These are phyloP conservation scores for Netelia inedita DNA, from an alignment of 2,888 invertebrate species.

Conservation along the genomic window DNA sequence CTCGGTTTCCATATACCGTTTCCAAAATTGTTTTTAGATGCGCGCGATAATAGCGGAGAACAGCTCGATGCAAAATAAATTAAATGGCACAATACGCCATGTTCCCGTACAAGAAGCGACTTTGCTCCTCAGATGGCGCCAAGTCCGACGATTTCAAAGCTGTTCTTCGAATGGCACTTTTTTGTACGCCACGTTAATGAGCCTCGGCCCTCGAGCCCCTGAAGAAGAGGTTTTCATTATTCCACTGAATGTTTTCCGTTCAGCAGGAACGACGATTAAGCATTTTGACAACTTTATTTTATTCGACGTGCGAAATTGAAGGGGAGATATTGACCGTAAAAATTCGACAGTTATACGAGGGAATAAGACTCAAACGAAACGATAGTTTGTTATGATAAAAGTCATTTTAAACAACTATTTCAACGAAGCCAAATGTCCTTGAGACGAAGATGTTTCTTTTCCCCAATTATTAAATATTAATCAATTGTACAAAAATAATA, in stretches of 20 bases:
- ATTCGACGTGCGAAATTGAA: background rate
- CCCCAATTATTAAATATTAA: too few relatives aligned
- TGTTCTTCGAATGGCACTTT: background rate
- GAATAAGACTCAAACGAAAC: too few relatives aligned
- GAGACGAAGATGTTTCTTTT: background rate
- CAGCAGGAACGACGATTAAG: background rate
- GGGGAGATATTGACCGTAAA: background rate
- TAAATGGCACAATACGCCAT: background rate
- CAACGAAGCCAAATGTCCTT: background rate
- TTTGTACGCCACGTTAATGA: background rate
- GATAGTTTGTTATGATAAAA: background rate
- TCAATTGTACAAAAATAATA: too few relatives aligned
- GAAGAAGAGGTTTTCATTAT: background rate
- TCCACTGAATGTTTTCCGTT: background rate
- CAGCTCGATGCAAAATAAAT: constrained; percentile 42
- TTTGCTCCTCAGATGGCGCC: background rate
- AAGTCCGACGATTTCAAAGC: background rate
- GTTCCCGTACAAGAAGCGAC: background rate
- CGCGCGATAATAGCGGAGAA: constrained; percentile 9
- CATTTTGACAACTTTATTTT: background rate
- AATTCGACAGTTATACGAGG: background rate
- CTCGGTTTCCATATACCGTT: background rate
- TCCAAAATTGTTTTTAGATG: constrained; percentile 11
- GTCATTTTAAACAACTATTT: background rate
- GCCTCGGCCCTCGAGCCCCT: background rate